These are phyloP conservation scores for Ganaspis sp. DNA, from an alignment of 1,140 invertebrate genomes.

Conservation along the genomic window DNA sequence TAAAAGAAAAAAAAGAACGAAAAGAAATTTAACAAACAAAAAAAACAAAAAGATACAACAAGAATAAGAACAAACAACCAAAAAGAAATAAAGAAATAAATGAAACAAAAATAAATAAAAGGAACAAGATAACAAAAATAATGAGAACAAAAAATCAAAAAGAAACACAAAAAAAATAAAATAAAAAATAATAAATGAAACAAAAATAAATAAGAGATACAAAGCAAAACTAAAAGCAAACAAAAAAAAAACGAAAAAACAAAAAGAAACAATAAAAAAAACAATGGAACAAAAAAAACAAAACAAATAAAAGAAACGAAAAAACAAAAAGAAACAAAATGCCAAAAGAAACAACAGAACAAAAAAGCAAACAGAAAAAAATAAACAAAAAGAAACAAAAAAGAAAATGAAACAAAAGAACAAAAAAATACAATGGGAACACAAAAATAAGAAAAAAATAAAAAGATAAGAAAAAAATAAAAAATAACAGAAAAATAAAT, in stretches of 20 bases:
- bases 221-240: neutral
- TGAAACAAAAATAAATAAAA: no score
- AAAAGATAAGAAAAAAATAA: conserved; percentile 21
- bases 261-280: no score
- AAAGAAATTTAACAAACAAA: neutral
- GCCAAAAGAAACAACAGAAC: neutral
- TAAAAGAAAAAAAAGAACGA: conserved; percentile 32
- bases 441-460: no score
- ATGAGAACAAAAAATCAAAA: conserved; percentile 14
- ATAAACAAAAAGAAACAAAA: no score
- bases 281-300: no score
- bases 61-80: neutral
- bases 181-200: no score
- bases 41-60: conserved; percentile 31
- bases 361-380: conserved; percentile 34
- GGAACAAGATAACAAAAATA: no score
- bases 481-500: conserved; percentile 9
- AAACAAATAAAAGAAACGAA: no score
- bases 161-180: conserved; percentile 16
- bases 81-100: conserved; percentile 32
- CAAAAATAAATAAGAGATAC: conserved; percentile 29
- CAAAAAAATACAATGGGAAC: conserved; percentile 31
- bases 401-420: no score
- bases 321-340: neutral
- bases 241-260: neutral